Evolutionary conservation across 2,113 vertebrate genomes (phyloP).

Genomic region (Heterocephalus glaber): DNA sequence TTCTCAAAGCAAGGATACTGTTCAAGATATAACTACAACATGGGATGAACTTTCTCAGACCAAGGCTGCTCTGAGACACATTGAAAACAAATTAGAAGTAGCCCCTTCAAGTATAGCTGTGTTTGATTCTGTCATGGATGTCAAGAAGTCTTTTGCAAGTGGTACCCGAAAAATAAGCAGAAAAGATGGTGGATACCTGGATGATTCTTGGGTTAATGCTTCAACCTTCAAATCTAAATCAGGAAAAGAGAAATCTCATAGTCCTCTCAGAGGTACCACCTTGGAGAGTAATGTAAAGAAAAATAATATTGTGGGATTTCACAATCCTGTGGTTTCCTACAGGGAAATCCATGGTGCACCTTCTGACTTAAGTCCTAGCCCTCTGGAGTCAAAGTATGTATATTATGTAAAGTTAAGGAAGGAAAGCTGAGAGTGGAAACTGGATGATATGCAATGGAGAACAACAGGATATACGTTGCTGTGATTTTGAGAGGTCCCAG

Average conservation of each 20-base stretch:
- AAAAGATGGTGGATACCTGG: constrained; percentile 85
- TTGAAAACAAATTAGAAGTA: constrained; percentile 95
- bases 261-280: constrained; percentile 92
- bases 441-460: constrained; percentile 82
- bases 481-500: constrained; percentile 86
- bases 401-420: constrained; percentile 81
- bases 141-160: constrained; percentile 88
- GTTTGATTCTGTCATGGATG: constrained; percentile 90
- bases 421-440: constrained; percentile 81
- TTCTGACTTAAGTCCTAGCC: constrained; percentile 83
- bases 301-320: constrained; percentile 90
- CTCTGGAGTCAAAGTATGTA: constrained; percentile 85
- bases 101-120: constrained; percentile 88
- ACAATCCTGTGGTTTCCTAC: constrained; percentile 91
- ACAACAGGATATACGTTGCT: constrained; percentile 79
- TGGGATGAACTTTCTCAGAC: constrained; percentile 92
- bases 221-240: constrained; percentile 84
- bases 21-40: constrained; percentile 89
- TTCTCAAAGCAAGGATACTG: constrained; percentile 83
- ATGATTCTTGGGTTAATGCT: constrained; percentile 80
- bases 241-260: constrained; percentile 92
- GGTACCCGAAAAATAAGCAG: constrained; percentile 86
- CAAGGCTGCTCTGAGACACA: constrained; percentile 94
- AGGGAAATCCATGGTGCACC: constrained; percentile 84
- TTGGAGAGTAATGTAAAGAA: constrained; percentile 93